phyloP scores from a whole-genome alignment of 2,888 invertebrate species.

The Diarsia rubi region DNA sequence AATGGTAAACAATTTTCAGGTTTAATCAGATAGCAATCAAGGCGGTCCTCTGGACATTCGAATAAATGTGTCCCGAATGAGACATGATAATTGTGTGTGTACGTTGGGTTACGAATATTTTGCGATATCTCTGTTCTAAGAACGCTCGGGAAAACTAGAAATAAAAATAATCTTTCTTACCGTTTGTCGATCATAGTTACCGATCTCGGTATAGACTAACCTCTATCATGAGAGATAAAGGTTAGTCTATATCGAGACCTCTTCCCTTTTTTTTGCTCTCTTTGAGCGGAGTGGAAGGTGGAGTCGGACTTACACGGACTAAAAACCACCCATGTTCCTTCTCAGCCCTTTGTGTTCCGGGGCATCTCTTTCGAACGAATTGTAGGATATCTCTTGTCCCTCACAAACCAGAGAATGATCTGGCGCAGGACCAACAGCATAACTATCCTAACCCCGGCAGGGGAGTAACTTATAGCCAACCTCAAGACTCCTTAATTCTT shows the following conservation, averaged over 20 bases:
- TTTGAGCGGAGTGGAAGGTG: no score
- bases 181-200: not conserved
- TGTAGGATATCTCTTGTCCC: not conserved
- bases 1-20: conserved; percentile 28
- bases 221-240: not conserved
- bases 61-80: conserved; percentile 1
- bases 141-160: not conserved
- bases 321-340: no score
- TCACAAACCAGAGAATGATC: not conserved
- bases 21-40: conserved; percentile 38
- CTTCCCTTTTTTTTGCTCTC: no score
- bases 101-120: not conserved
- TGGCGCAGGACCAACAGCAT: not conserved
- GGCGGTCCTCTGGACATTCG: not conserved
- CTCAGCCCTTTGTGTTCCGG: no score
- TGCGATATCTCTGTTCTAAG: not conserved
- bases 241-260: no score
- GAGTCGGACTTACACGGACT: no score
- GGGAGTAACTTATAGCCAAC: not conserved
- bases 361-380: no score
- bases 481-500: not conserved
- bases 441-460: not conserved
- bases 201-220: not conserved
- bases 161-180: not conserved
- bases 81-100: not conserved